Conservation (phyloP, 2,797 vertebrate genomes). For the Coreius guichenoti region DNA sequence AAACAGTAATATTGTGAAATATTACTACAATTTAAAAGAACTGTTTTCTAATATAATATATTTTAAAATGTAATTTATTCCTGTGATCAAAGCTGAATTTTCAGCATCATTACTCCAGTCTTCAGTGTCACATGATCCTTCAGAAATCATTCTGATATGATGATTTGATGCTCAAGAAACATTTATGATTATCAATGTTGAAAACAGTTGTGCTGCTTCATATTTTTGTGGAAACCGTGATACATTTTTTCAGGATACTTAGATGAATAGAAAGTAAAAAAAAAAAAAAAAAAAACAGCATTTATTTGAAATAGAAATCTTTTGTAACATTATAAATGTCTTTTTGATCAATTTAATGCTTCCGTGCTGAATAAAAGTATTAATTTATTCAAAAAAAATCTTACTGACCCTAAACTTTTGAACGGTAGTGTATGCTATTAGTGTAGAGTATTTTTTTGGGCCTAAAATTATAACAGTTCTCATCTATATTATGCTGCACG, state of each 20-base stretch:
- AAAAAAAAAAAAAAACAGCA: too few relatives aligned
- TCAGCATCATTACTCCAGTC: neutral
- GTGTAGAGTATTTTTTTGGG: neutral
- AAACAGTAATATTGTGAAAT: neutral
- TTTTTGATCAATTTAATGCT: too few relatives aligned
- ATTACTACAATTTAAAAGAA: neutral
- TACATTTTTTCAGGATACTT: too few relatives aligned
- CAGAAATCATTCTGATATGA: neutral
- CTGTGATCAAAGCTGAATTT: neutral
- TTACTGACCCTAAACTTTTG: neutral
- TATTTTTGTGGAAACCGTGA: neutral
- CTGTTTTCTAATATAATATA: neutral
- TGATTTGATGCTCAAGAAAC: neutral
- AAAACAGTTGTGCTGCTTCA: neutral
- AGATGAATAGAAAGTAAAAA: too few relatives aligned
- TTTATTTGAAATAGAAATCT: neutral
- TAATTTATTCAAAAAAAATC: too few relatives aligned
- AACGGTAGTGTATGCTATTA: neutral
- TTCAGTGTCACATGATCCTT: constrained; percentile 7
- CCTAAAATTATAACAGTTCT: neutral
- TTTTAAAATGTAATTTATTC: too few relatives aligned
- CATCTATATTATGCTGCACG: neutral
- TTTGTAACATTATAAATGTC: too few relatives aligned
- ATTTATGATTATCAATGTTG: neutral
- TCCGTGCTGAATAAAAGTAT: too few relatives aligned